A percentile compares a stretch with the other conserved stretches of the same genome.
Evolutionary conservation across 2,888 invertebrate genomes (phyloP).

Genomic region (Malachius bipustulatus): DNA sequence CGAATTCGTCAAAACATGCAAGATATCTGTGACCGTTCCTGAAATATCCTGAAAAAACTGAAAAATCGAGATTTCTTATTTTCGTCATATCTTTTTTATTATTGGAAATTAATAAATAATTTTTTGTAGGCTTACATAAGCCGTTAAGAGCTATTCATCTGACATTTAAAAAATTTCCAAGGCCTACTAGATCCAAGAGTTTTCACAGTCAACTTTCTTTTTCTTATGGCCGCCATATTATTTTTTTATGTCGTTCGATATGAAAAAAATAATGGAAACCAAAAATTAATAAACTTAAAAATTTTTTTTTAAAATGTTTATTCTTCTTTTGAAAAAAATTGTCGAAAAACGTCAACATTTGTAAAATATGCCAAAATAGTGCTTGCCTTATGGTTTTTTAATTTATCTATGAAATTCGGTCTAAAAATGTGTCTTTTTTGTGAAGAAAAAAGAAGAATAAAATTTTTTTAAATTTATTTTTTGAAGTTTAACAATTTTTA

Average conservation of each 20-base stretch:
- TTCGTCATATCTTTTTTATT: background rate
- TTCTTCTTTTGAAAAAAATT: background rate
- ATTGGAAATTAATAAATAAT: background rate
- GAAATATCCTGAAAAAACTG: constrained; percentile 3
- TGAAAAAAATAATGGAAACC: background rate
- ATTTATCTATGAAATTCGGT: too few relatives aligned
- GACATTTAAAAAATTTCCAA: background rate
- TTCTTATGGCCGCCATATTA: constrained; percentile 2
- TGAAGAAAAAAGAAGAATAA: too few relatives aligned
- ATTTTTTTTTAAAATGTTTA: background rate
- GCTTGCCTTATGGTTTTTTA: too few relatives aligned
- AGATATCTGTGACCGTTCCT: background rate
- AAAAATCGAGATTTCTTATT: background rate
- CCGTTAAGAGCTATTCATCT: background rate
- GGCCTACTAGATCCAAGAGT: constrained; percentile 1
- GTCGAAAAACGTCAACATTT: too few relatives aligned
- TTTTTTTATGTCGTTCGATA: background rate
- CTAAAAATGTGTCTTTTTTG: too few relatives aligned
- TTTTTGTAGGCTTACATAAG: background rate
- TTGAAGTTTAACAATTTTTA: too few relatives aligned
- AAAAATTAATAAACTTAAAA: background rate
- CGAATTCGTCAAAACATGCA: background rate
- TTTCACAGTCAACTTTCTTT: constrained; percentile 1
- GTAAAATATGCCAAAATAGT: too few relatives aligned
- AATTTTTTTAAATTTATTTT: too few relatives aligned